phyloP scores from a whole-genome alignment of 1,140 invertebrate species.

The Pseudomyrmex dendroicus region DNA sequence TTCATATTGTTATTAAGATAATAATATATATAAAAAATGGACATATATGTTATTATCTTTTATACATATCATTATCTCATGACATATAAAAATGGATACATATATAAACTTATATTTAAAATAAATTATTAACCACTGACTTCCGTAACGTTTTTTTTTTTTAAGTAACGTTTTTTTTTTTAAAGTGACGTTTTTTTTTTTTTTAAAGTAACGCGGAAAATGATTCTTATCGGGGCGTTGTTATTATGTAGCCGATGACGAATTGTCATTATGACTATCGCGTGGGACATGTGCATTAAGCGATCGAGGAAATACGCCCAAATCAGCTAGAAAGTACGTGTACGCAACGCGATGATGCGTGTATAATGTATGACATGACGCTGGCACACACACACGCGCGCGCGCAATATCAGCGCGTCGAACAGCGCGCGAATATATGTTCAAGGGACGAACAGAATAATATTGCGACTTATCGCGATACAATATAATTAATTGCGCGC shows the following conservation, averaged over 20 bases:
- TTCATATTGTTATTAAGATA: not conserved
- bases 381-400: conserved; percentile 5
- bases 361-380: conserved; percentile 54
- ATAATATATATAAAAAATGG: too few relatives aligned
- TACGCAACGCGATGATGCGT: conserved; percentile 43
- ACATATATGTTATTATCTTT: too few relatives aligned
- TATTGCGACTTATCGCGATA: conserved; percentile 61
- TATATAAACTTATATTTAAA: not conserved
- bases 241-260: conserved; percentile 14
- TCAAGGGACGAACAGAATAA: conserved; percentile 42
- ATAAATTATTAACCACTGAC: not conserved
- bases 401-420: not conserved
- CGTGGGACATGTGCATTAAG: conserved; percentile 30
- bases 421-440: not conserved
- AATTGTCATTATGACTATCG: conserved; percentile 32
- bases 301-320: conserved; percentile 46
- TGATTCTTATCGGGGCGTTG: not conserved
- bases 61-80: too few relatives aligned
- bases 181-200: not conserved
- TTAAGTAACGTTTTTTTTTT: not conserved
- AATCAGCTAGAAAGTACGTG: conserved; percentile 29
- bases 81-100: not conserved
- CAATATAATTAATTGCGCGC: conserved; percentile 70
- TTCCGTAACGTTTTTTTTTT: too few relatives aligned
- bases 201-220: not conserved